These are phyloP conservation scores for Otolemur garnettii DNA, from an alignment of 2,113 vertebrate species.

Conservation along the genomic window DNA sequence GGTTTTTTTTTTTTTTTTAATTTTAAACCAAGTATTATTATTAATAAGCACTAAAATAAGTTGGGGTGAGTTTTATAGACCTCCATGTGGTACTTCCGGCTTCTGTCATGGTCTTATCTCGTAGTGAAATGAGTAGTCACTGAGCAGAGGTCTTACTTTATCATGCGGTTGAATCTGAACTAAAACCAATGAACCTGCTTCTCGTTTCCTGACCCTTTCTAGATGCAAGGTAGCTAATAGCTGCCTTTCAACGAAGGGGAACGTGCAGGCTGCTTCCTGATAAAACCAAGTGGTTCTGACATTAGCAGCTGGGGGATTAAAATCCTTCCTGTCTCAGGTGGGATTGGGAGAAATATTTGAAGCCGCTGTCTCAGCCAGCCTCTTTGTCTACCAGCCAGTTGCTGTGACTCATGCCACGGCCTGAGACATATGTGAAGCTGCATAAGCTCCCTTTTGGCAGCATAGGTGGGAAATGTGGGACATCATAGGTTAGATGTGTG, in stretches of 20 bases:
- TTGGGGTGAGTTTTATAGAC: background rate
- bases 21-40: constrained; percentile 46
- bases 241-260: constrained; percentile 20
- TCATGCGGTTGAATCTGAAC: constrained; percentile 12
- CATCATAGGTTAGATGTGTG: constrained; percentile 1
- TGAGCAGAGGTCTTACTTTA: constrained; percentile 28
- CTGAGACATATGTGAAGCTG: background rate
- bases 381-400: constrained; percentile 29
- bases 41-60: constrained; percentile 55
- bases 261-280: background rate
- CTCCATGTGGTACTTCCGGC: constrained; percentile 15
- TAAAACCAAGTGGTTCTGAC: constrained; percentile 20
- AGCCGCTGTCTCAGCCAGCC: background rate
- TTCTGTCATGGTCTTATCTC: constrained; percentile 21
- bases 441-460: constrained; percentile 18
- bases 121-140: constrained; percentile 37
- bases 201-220: constrained; percentile 1
- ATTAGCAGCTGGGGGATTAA: background rate
- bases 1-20: background rate
- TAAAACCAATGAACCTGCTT: background rate
- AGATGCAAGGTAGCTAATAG: background rate
- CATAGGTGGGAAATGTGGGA: constrained; percentile 10
- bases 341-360: constrained; percentile 50
- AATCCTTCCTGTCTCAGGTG: background rate
- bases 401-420: constrained; percentile 5